phyloP scores from a whole-genome alignment of 2,113 vertebrate species.

The Haemorhous mexicanus region DNA sequence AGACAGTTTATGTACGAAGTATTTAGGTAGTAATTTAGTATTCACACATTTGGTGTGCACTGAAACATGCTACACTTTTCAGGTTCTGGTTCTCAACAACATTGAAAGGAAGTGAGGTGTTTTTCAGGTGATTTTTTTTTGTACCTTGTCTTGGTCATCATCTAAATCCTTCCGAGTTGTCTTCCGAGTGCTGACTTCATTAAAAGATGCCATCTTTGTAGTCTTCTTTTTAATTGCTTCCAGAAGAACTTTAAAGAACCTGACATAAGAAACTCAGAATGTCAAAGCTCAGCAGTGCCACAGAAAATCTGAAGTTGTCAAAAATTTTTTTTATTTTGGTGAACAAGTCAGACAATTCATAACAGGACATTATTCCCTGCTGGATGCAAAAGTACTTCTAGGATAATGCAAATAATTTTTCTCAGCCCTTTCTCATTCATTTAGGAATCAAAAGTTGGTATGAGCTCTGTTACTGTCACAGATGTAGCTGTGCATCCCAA shows the following conservation, averaged over 20 bases:
- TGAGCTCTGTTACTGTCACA: background rate
- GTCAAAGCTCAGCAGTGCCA: background rate
- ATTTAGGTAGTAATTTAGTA: background rate
- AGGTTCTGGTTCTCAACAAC: background rate
- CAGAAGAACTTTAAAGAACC: slow-evolving; percentile 86
- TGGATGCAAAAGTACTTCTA: background rate
- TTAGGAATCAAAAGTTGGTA: background rate
- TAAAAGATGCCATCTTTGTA: slow-evolving; percentile 81
- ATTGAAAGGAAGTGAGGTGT: background rate
- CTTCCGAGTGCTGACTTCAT: slow-evolving; percentile 79
- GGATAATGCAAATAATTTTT: background rate
- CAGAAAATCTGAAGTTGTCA: background rate
- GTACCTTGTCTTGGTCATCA: slow-evolving; percentile 57
- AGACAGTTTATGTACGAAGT: background rate
- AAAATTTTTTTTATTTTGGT: background rate
- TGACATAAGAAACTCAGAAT: slow-evolving; percentile 37
- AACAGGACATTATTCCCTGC: background rate
- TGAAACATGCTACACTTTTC: background rate
- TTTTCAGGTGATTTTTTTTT: background rate
- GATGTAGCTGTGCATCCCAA: background rate
- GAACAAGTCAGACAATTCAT: background rate
- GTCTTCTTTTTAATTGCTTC: slow-evolving; percentile 85
- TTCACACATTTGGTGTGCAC: background rate
- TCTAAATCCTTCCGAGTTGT: slow-evolving; percentile 78
- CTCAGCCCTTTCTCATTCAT: background rate